A percentile compares a stretch with the other conserved stretches of the same genome.
Conservation (phyloP, 2,888 invertebrate species). For the Phaonia tiefii region DNA sequence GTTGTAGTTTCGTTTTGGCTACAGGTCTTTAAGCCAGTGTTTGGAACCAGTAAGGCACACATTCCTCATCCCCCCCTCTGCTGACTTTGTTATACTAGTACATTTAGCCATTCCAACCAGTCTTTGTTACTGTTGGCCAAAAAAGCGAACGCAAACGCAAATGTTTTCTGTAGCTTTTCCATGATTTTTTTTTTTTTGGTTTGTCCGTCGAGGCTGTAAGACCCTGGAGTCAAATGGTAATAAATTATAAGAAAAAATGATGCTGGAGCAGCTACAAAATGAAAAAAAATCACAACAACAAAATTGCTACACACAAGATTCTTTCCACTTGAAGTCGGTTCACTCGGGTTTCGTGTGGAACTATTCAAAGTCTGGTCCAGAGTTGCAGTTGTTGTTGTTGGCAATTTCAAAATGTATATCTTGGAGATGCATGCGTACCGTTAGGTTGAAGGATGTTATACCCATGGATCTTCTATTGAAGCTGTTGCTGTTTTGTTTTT, state of each 20-base stretch:
- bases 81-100: no score
- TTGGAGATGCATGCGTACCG: conserved; percentile 59
- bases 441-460: conserved; percentile 57
- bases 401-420: conserved; percentile 12
- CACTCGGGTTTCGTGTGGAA: conserved; percentile 40
- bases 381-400: neutral
- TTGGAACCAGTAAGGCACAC: conserved; percentile 47
- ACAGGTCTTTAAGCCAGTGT: conserved; percentile 48
- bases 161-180: neutral
- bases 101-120: conserved; percentile 16
- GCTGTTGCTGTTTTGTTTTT: neutral
- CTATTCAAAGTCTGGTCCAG: neutral
- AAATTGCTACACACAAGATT: no score
- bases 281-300: conserved; percentile 24
- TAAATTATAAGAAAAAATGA: conserved; percentile 56
- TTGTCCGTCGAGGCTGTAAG: conserved; percentile 47
- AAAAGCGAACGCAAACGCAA: conserved; percentile 29
- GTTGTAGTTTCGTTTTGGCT: conserved; percentile 36
- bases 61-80: neutral
- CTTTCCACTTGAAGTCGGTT: conserved; percentile 36
- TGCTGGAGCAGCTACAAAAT: conserved; percentile 9
- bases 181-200: neutral
- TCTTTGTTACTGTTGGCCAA: conserved; percentile 34
- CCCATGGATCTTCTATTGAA: neutral
- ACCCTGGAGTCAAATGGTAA: conserved; percentile 67